phyloP scores from a whole-genome alignment of 2,888 invertebrate species.

The Cosmia pyralina region DNA sequence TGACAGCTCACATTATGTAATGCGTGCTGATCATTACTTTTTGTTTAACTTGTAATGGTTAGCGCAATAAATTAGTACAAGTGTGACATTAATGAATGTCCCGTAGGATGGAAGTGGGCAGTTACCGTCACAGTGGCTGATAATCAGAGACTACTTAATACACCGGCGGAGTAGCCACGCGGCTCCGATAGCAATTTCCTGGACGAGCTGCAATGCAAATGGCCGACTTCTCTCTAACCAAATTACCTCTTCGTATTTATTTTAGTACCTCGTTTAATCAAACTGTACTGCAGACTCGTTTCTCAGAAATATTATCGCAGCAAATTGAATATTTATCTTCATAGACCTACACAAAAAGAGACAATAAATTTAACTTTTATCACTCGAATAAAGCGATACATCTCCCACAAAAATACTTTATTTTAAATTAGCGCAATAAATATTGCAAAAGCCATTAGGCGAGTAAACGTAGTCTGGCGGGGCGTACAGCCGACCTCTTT shows the following conservation, averaged over 20 bases:
- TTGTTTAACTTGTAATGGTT: slow-evolving; percentile 21
- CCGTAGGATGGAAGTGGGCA: slow-evolving; percentile 56
- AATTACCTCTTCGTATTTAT: slow-evolving; percentile 71
- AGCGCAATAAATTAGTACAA: slow-evolving; percentile 63
- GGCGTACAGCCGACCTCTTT: slow-evolving; percentile 67
- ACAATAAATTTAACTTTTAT: slow-evolving; percentile 57
- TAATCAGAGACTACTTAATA: slow-evolving; percentile 71
- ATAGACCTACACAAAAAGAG: slow-evolving; percentile 43
- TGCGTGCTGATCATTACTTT: slow-evolving; percentile 43
- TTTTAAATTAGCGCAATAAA: slow-evolving; percentile 73
- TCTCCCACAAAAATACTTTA: slow-evolving; percentile 59
- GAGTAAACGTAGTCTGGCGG: slow-evolving; percentile 52
- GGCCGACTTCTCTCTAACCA: slow-evolving; percentile 72
- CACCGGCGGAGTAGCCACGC: slow-evolving; percentile 56
- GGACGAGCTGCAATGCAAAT: slow-evolving; percentile 77
- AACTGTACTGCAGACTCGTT: slow-evolving; percentile 50
- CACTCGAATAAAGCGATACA: slow-evolving; percentile 60
- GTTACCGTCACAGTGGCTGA: slow-evolving; percentile 62
- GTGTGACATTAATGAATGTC: slow-evolving; percentile 61
- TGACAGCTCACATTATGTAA: slow-evolving; percentile 59
- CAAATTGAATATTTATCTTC: slow-evolving; percentile 57
- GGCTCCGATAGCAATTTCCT: slow-evolving; percentile 73
- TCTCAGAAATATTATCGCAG: slow-evolving; percentile 50
- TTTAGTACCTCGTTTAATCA: slow-evolving; percentile 69
- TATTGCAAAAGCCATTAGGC: slow-evolving; percentile 70